Evolutionary conservation across 2,888 invertebrate species (phyloP), one percentile per base, ranked within the genome.

Genomic region (Lampropteryx suffumata): DNA sequence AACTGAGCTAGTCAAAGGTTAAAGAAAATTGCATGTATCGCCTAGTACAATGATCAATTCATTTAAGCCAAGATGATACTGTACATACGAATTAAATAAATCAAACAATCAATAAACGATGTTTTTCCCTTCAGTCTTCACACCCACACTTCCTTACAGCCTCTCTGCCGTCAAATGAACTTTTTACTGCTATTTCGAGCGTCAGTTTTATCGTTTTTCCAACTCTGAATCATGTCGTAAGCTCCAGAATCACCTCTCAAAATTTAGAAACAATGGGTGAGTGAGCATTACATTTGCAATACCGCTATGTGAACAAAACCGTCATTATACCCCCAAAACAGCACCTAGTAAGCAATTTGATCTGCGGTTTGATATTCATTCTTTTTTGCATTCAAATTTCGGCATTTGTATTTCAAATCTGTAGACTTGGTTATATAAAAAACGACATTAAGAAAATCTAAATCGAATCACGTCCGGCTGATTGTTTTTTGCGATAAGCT

Each of bases 401-500:
- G 69, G 62, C 69, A 64, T 65, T 71, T 69, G 73, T 79, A 77
- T 76, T 74, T 71, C 65, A 75, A 71, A 71, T 76, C 71, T 57
- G 57, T 58, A 65, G 65, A 56, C 61, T 56, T 50, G 44, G 43
- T 54, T 57, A n/a, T n/a, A n/a, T n/a, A 75, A 79, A 80, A 80
- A 81, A 79, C 69, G 54, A 71, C 71, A 71, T 71, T 69, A 71
- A 62, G 69, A 78, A n/a, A 61, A 76, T 74, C 67, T 75, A 79
- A 84, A 87, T 86, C 75, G 81, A 86, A 81, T 84, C 86, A 85
- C 85, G 86, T 84, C 73, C 67, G 64, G 50, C 57, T 63, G 72
- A 81, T 85, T 75, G 73, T 71, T 77, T 84, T 76, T 77, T 73
- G 65, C 61, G 74, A 79, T 78, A 77, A 72, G 65, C 67, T 61